Conservation (phyloP, 2,888 invertebrate genomes). For the Sipha maydis region DNA sequence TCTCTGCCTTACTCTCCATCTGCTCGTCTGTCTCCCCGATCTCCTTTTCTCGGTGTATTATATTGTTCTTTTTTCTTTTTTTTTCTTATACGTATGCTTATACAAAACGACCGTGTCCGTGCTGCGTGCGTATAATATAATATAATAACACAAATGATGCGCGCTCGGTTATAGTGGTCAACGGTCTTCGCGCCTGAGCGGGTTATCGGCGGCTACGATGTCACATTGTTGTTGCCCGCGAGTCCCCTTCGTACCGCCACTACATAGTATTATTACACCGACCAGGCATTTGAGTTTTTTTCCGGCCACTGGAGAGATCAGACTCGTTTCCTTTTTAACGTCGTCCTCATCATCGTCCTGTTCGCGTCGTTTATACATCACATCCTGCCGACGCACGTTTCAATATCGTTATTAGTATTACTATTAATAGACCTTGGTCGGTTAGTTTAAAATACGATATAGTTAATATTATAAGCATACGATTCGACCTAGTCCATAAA, state of each 20-base stretch:
- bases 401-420: not conserved
- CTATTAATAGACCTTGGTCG: not conserved
- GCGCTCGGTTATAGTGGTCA: not conserved
- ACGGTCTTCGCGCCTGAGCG: conserved; percentile 5
- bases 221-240: not conserved
- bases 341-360: not conserved
- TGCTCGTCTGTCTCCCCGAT: too few relatives aligned
- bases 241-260: not conserved
- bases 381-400: not conserved
- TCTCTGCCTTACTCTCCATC: too few relatives aligned
- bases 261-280: not conserved
- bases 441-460: too few relatives aligned
- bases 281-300: conserved; percentile 2
- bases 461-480: too few relatives aligned
- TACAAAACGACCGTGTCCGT: too few relatives aligned
- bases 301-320: not conserved
- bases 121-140: not conserved
- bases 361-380: not conserved
- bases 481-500: too few relatives aligned
- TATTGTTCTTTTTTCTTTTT: too few relatives aligned
- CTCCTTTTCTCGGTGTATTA: too few relatives aligned
- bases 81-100: too few relatives aligned
- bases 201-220: not conserved
- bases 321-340: conserved; percentile 9
- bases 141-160: not conserved